Conservation (phyloP, 2,888 invertebrate species). For the Ptychoptera contaminata region DNA sequence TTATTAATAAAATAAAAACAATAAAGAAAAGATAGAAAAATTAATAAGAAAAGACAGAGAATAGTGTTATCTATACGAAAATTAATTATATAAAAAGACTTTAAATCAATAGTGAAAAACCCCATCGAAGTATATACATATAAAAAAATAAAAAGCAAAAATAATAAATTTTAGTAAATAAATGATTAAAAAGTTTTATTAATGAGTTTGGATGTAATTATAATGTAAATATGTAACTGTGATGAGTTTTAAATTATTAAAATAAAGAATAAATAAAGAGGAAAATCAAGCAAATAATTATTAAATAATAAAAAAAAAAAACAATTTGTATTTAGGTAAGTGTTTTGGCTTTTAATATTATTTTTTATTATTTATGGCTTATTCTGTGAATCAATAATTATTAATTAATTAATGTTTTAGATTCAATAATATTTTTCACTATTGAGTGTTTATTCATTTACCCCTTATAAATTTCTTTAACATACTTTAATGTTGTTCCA, state of each 20-base stretch:
- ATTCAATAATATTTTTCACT: no score
- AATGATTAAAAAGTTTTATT: not conserved
- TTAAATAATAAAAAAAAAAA: not conserved
- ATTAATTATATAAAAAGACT: no score
- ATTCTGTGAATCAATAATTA: no score
- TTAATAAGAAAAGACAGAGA: not conserved
- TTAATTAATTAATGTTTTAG: no score
- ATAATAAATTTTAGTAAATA: not conserved
- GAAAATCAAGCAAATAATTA: no score
- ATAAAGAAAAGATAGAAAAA: slow-evolving; percentile 7
- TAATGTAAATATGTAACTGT: slow-evolving; percentile 10
- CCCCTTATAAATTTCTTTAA: no score
- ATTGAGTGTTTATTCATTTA: no score
- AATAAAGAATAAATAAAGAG: slow-evolving; percentile 2
- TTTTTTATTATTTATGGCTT: no score
- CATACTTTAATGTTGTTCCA: no score
- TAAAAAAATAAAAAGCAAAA: not conserved
- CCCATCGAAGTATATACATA: no score
- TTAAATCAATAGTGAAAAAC: no score
- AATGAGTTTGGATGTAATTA: not conserved
- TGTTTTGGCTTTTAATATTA: no score
- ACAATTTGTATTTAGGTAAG: not conserved
- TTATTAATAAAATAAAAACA: slow-evolving; percentile 18
- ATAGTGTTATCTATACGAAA: not conserved
- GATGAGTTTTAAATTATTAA: slow-evolving; percentile 11